Base-by-base conservation (phyloP, 2,113 vertebrate species). In the Naja naja region DNA sequence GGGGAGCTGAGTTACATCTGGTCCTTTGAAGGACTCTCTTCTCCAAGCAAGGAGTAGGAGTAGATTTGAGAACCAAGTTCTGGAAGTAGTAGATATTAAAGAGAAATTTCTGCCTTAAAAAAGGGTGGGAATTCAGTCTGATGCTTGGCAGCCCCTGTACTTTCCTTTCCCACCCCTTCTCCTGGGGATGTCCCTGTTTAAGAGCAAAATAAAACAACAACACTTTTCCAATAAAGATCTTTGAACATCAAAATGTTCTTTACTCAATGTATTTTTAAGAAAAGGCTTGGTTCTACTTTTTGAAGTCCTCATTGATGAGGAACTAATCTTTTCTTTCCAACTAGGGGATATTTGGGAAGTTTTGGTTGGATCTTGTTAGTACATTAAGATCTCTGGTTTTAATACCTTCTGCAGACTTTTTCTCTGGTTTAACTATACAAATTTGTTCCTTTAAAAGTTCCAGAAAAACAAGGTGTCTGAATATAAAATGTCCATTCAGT, bases 341-440 rank as follows among this genome's bases (percentile, higher is more conserved):
- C 64, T 22, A 47, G n/a, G 88, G 87, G 64, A 22, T 87, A 27
- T 56, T 30, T 89, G 85, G 56, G 90, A 3, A 27, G 92, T 27
- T 89, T 85, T 86, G 92, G 91, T 96, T 91, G 86, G 39, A 89
- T 92, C 89, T 90, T 93, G 22, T 89, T 60, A 92, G 23, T 60
- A 88, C 64, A 95, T 52, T 91, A 95, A 93, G 54, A 87, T 20
- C 56, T 85, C 45, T 16, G n/a, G 9, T 3, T 93, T 93, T 56
- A 52, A 34, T 25, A 55, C 10, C 87, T 91, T 90, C 93, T 87
- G 95, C 81, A 94, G 93, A 88, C 86, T 52, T 86, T 94, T 94
- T 93, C 93, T 95, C 94, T 94, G 92, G 93, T 87, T 87, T 55
- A 94, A 90, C 14, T 58, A 30, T 85, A 27, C 45, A 34, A 34